Base-by-base conservation (phyloP, 2,113 vertebrate genomes). In the Dipodomys stephensi region DNA sequence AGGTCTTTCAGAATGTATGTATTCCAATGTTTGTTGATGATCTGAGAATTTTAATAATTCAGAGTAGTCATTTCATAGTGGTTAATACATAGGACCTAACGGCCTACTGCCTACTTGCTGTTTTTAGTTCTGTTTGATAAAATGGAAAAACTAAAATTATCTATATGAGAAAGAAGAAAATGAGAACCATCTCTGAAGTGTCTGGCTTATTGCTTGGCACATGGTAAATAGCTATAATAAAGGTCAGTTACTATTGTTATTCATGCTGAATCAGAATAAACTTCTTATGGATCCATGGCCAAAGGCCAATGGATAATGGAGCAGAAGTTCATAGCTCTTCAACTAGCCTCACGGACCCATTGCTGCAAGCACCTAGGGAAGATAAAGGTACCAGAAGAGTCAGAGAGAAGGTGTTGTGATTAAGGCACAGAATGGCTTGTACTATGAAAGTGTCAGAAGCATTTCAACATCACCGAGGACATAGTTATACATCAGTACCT, bases 21-120 rank as follows among this genome's bases (percentile, higher is more conserved):
- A 73, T 80, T 94, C 71, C 95, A 91, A 80, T 94, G 77, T 68
- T 95, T 91, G 73, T 94, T 94, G 77, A 91, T 28, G 30, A 92
- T 53, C 85, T 91, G 83, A 23, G 76, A 74, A 92, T 62, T 87
- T 90, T 57, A 84, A 77, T 78, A 73, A 23, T 65, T 83, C 73
- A 74, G 64, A 64, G 65, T 53, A 27, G 69, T 49, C 64, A 65
- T 65, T 82, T 57, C 35, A 73, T n/a, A 65, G 2, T 35, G 13
- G 9, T 87, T 84, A 82, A 73, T 76, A 88, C 74, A 86, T 0
- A 18, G 15, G 65, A 85, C 49, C 32, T 90, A 7, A 85, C 92
- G 85, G 46, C 27, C 44, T 83, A 62, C 68, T 81, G 25, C 3
- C 49, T 93, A 22, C n/a, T 81, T 80, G 81, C 9, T 82, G 73